These are phyloP conservation scores for Arvicanthis niloticus DNA, from an alignment of 2,113 vertebrate genomes.

Conservation along the genomic window DNA sequence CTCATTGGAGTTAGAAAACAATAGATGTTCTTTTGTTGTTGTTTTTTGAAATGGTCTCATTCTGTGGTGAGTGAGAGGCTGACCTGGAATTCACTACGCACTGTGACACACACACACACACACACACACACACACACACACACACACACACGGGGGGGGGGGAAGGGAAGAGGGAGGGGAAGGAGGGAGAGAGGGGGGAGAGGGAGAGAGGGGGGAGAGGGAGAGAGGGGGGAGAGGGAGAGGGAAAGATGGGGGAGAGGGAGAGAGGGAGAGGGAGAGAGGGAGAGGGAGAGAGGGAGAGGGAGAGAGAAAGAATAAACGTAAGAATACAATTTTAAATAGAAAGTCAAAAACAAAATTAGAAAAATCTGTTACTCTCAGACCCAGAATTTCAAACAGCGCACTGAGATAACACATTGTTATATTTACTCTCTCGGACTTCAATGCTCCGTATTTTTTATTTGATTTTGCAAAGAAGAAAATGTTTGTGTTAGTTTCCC, in stretches of 20 bases:
- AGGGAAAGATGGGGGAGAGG: too few species aligned
- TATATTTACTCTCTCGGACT: not conserved
- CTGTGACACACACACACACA: too few species aligned
- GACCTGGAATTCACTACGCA: not conserved
- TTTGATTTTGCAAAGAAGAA: slow-evolving; percentile 50
- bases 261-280: too few species aligned
- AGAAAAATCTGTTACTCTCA: not conserved
- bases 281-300: too few species aligned
- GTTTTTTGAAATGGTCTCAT: not conserved
- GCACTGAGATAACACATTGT: not conserved
- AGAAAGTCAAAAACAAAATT: not conserved
- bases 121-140: too few species aligned
- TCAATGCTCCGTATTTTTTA: not conserved
- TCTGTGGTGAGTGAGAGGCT: not conserved
- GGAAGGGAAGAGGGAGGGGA: too few species aligned
- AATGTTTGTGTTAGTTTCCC: not conserved
- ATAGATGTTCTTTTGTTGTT: not conserved
- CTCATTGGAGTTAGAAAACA: not conserved
- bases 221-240: too few species aligned
- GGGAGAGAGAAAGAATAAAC: not conserved
- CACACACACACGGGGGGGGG: too few species aligned
- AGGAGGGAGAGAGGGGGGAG: too few species aligned
- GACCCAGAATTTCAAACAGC: not conserved
- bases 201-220: too few species aligned
- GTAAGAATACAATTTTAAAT: not conserved